A percentile compares a stretch with the other conserved stretches of the same genome.
Evolutionary conservation across 2,113 vertebrate species (phyloP).

Genomic region (Rhinolophus sinicus): DNA sequence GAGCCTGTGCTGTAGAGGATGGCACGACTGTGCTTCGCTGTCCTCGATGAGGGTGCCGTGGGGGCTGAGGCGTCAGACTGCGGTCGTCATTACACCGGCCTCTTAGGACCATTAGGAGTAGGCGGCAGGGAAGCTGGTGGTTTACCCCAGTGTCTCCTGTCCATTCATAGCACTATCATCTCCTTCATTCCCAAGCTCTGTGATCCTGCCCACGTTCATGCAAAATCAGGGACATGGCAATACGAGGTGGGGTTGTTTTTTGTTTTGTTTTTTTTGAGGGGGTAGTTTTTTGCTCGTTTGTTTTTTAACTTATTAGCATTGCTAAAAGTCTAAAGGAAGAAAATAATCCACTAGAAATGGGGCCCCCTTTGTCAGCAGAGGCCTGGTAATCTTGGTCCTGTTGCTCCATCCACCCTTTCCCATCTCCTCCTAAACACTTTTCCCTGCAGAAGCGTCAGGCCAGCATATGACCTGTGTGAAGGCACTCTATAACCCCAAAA

Average conservation of each 20-base stretch:
- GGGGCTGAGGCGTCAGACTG: background rate
- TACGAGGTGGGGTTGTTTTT: background rate
- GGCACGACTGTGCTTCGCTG: accelerated
- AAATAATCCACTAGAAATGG: background rate
- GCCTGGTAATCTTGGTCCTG: background rate
- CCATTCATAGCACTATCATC: background rate
- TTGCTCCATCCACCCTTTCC: background rate
- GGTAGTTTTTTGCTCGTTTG: background rate
- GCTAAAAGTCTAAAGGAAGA: background rate
- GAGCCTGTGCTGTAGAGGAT: background rate
- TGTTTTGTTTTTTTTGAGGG: background rate
- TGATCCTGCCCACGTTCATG: background rate
- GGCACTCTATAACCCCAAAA: background rate
- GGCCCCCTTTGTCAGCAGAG: background rate
- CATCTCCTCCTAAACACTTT: background rate
- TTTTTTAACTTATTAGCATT: background rate
- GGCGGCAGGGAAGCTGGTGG: background rate
- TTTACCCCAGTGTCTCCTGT: background rate
- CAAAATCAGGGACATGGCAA: background rate
- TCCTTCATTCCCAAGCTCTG: background rate
- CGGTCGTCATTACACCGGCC: background rate
- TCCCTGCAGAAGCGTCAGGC: background rate
- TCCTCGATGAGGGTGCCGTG: too few relatives aligned
- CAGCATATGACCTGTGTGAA: background rate
- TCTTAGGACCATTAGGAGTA: background rate